Evolutionary conservation across 2,113 vertebrate genomes (phyloP).

Genomic region (Lethenteron reissneri): DNA sequence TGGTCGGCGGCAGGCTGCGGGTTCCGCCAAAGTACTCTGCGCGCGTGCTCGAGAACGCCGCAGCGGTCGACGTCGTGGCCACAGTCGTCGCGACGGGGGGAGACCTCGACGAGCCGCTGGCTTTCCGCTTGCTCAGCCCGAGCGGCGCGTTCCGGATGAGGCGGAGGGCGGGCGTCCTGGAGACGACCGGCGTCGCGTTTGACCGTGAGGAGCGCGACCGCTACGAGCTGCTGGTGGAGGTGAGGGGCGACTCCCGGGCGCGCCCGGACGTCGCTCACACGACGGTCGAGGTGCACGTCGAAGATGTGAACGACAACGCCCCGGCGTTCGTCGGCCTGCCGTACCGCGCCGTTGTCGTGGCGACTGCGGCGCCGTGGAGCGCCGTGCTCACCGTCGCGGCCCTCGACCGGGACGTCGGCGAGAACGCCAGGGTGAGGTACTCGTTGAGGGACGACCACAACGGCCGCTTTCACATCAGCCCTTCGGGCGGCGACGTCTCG

Average conservation of each 20-base stretch:
- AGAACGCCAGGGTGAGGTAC: too few species aligned
- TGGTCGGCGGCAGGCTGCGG: constrained; percentile 66
- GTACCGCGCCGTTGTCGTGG: too few species aligned
- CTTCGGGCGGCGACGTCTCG: too few species aligned
- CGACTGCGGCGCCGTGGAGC: too few species aligned
- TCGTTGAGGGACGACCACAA: too few species aligned
- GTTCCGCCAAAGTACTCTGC: constrained; percentile 47
- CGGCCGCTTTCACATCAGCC: too few species aligned
- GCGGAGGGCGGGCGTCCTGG: constrained; percentile 69
- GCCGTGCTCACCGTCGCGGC: too few species aligned
- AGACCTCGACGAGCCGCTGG: constrained; percentile 68
- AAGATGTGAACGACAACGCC: constrained; percentile 76
- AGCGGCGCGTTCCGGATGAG: constrained; percentile 61
- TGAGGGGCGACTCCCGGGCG: constrained; percentile 28
- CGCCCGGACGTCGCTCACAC: constrained; percentile 59
- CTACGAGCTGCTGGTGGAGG: constrained; percentile 79
- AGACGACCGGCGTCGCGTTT: constrained; percentile 48
- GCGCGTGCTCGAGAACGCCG: constrained; percentile 44
- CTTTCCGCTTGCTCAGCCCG: constrained; percentile 62
- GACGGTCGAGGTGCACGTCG: constrained; percentile 54
- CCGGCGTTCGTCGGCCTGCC: constrained; percentile 77
- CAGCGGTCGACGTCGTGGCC: constrained; percentile 55
- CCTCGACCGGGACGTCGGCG: too few species aligned
- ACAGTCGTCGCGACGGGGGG: constrained; percentile 50
- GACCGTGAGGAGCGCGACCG: constrained; percentile 69